Evolutionary conservation across 2,113 vertebrate genomes (phyloP), one percentile per base, ranked within the genome.

Genomic region (Hassar affinis): DNA sequence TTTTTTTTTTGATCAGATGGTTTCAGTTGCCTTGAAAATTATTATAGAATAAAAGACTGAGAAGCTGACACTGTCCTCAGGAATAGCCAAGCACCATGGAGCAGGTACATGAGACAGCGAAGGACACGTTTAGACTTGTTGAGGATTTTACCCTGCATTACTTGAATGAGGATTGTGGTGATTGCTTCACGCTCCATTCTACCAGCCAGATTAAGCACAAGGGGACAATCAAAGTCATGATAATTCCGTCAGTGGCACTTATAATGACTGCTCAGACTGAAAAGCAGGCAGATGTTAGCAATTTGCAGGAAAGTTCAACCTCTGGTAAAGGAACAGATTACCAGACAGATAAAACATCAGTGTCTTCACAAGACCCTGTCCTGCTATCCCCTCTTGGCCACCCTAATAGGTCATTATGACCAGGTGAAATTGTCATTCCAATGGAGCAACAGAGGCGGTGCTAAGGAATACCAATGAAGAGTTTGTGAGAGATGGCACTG

Each of bases 321-420:
- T 80, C 61, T 66, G 38, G 66, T 30, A 38, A 45, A 80, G 17
- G 38, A 42, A 42, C 15, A 62, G 52, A 81, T 52, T 25, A 25
- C 27, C 57, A 79, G 27, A 51, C 57, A 2, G 71, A 84, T 80
- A 25, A 8, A 22, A 35, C 69, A 66, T 78, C 68, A 47, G 27
- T 75, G 61, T 84, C 80, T 47, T 87, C 57, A 52, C 59, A 59
- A 83, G 76, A 85, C 86, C 69, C 38, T 68, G 17, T 68, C 47
- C 45, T 45, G 56, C 62, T 84, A 54, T 66, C 45, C 45, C 74
- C 57, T 27, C 59, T 45, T 59, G 76, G 27, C 66, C 79, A 25
- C 22, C 30, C 69, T 52, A 25, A 66, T 6, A 77, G 27, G 45
- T 12, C 79, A 82, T 69, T 20, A 78, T 87, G 88, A 78, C 81